These are phyloP conservation scores for Periplaneta americana DNA, from an alignment of 1,140 invertebrate genomes.

Conservation along the genomic window DNA sequence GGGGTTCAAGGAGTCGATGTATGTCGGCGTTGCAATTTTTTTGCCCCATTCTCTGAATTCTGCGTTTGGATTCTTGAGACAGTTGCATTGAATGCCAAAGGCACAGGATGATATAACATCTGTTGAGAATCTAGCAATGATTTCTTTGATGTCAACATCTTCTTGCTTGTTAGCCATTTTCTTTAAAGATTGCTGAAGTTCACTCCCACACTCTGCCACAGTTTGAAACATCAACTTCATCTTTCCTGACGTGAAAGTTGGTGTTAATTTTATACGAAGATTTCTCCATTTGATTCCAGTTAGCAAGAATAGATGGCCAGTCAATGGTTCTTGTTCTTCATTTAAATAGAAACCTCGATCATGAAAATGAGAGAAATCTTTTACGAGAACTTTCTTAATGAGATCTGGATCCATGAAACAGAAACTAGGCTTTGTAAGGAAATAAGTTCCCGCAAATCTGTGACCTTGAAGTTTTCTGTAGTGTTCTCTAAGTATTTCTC, in stretches of 20 bases:
- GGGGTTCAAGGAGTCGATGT: no score
- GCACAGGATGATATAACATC: no score
- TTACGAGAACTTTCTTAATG: conserved; percentile 49
- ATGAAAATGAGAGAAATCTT: conserved; percentile 51
- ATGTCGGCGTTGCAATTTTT: no score
- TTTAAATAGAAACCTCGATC: conserved; percentile 47
- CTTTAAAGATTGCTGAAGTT: not conserved
- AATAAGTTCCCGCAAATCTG: not conserved
- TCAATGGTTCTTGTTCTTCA: conserved; percentile 29
- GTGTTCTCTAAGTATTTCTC: not conserved
- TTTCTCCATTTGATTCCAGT: conserved; percentile 36
- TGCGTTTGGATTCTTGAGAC: conserved; percentile 41
- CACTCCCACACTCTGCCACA: not conserved
- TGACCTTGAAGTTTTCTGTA: not conserved
- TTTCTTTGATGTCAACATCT: conserved; percentile 30
- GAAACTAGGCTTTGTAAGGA: conserved; percentile 26
- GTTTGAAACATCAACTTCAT: conserved; percentile 41
- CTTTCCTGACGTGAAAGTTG: conserved; percentile 42
- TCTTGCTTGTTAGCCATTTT: conserved; percentile 19
- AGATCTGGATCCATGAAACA: conserved; percentile 40
- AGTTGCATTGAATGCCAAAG: conserved; percentile 53
- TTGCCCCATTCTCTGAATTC: conserved; percentile 27
- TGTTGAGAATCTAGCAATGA: conserved; percentile 45
- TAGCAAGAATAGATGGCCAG: conserved; percentile 12
- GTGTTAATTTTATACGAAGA: conserved; percentile 39